These are phyloP conservation scores for Coptodon bakossiorum DNA, from an alignment of 2,113 vertebrate genomes.

Conservation along the genomic window DNA sequence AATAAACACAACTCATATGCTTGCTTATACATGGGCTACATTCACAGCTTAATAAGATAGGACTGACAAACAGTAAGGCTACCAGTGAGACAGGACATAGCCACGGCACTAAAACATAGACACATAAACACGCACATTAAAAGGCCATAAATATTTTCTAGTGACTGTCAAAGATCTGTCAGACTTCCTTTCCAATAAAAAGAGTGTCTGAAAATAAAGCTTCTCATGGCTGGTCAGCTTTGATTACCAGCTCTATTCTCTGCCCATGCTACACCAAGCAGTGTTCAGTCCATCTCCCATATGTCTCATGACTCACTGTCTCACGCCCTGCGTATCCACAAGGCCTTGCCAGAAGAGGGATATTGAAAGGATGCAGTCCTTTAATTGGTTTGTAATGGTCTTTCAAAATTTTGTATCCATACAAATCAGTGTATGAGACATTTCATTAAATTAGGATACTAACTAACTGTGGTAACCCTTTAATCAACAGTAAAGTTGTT, in stretches of 20 bases:
- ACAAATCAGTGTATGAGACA: background rate
- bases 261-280: background rate
- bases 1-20: background rate
- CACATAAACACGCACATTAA: background rate
- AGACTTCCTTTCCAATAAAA: background rate
- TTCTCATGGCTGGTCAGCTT: background rate
- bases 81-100: background rate
- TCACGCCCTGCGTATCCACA: background rate
- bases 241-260: background rate
- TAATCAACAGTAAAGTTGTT: background rate
- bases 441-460: background rate
- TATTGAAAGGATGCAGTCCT: background rate
- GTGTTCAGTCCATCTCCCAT: background rate
- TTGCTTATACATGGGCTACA: background rate
- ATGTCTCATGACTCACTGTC: background rate
- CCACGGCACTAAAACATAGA: background rate
- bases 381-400: background rate
- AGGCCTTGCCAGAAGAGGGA: background rate
- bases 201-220: background rate
- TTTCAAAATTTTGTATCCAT: background rate
- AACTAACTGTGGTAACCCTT: background rate
- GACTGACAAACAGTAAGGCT: background rate
- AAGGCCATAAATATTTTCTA: background rate
- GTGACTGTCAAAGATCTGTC: background rate
- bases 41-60: background rate